Evolutionary conservation across 2,888 invertebrate genomes (phyloP).

Genomic region (Lasioglossum calceatum): DNA sequence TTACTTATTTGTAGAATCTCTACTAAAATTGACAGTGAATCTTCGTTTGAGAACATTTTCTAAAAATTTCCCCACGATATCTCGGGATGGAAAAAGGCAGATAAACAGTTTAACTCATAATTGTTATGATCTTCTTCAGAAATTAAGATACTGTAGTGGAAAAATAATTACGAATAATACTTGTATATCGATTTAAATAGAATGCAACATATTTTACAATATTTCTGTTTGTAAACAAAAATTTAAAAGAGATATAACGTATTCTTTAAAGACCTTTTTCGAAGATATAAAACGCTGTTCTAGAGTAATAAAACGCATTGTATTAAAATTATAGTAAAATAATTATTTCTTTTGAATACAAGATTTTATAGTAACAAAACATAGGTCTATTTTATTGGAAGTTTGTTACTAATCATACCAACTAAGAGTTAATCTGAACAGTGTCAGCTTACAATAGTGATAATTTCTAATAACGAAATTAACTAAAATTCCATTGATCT

Average conservation of each 20-base stretch:
- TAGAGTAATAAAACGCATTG: background rate
- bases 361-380: background rate
- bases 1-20: conserved; percentile 16
- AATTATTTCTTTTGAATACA: background rate
- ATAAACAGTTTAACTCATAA: conserved; percentile 44
- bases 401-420: conserved; percentile 35
- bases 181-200: background rate
- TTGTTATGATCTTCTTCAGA: conserved; percentile 24
- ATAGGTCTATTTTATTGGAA: background rate
- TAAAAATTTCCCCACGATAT: conserved; percentile 18
- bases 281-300: background rate
- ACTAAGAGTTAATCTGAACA: conserved; percentile 46
- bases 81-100: conserved; percentile 22
- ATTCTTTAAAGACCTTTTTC: background rate
- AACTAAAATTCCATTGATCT: conserved; percentile 36
- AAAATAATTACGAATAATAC: background rate
- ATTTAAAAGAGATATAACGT: background rate
- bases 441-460: conserved; percentile 1
- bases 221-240: background rate
- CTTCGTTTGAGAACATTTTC: conserved; percentile 3
- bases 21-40: conserved; percentile 46
- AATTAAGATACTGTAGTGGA: background rate
- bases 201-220: background rate
- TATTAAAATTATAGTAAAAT: background rate
- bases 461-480: conserved; percentile 17